Conservation (phyloP, 2,888 invertebrate genomes). For the Ichneumoninae sp. region DNA sequence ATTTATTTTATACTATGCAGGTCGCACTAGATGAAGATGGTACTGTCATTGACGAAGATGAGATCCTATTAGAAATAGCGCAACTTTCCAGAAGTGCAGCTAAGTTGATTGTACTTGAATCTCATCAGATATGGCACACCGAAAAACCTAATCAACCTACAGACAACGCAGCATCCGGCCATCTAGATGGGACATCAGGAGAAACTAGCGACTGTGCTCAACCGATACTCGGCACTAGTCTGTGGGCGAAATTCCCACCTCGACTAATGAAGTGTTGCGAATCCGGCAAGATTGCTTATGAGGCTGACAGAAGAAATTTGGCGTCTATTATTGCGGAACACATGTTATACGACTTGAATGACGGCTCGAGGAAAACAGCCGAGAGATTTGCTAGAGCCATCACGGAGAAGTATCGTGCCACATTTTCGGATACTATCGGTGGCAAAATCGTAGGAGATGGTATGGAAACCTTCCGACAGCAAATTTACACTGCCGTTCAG, state of each 20-base stretch:
- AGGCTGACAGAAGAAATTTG: conserved; percentile 42
- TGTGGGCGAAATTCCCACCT: conserved; percentile 50
- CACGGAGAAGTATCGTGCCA: conserved; percentile 44
- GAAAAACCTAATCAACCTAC: neutral
- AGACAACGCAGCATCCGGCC: no score
- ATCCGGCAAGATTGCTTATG: conserved; percentile 22
- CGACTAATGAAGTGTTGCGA: conserved; percentile 38
- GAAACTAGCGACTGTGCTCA: neutral
- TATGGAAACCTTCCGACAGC: conserved; percentile 32
- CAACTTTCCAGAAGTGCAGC: conserved; percentile 27
- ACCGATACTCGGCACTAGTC: conserved; percentile 5
- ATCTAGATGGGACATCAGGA: neutral
- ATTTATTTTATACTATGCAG: conserved; percentile 34
- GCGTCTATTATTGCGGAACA: conserved; percentile 40
- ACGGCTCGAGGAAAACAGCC: conserved; percentile 35
- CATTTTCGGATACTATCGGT: conserved; percentile 46
- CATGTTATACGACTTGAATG: conserved; percentile 52
- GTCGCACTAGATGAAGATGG: conserved; percentile 55
- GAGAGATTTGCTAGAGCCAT: conserved; percentile 37
- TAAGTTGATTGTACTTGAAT: conserved; percentile 35
- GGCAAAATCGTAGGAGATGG: conserved; percentile 41
- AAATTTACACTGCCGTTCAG: conserved; percentile 55
- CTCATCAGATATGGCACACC: conserved; percentile 25
- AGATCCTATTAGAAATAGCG: conserved; percentile 43
- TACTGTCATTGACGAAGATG: conserved; percentile 56